Percentiles rank a stretch among this genome's conserved stretches.
Conservation (phyloP, 92 coral and sea anemone genomes). For the Blastomussa wellsi region DNA sequence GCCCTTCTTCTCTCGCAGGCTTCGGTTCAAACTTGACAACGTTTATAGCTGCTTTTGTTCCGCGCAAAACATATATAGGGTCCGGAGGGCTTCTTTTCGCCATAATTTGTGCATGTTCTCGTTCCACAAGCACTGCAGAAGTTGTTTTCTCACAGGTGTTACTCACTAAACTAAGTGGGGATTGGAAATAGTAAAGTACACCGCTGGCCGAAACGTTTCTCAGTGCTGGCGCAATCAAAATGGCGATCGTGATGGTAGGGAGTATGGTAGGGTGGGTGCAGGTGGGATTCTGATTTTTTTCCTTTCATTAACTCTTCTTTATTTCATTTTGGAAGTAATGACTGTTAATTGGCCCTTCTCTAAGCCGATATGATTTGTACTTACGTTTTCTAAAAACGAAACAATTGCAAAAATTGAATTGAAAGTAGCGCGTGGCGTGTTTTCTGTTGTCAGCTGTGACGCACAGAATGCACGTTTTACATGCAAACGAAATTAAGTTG, state of each 20-base stretch:
- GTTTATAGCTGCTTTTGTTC: constrained; percentile 71
- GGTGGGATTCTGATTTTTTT: neutral
- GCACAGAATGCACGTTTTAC: neutral
- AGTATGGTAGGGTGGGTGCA: neutral
- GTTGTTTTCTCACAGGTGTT: constrained; percentile 23
- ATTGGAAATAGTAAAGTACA: neutral
- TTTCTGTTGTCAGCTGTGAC: neutral
- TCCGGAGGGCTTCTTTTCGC: constrained; percentile 77
- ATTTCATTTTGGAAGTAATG: neutral
- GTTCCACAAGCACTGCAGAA: neutral
- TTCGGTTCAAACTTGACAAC: constrained; percentile 69
- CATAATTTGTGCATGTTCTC: constrained; percentile 25
- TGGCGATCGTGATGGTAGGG: constrained; percentile 2
- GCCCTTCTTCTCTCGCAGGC: constrained; percentile 50
- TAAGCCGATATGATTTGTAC: neutral
- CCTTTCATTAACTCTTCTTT: neutral
- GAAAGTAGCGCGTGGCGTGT: neutral
- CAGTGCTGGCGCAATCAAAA: constrained; percentile 10
- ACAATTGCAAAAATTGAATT: neutral
- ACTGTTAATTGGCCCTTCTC: neutral
- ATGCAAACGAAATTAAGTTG: neutral
- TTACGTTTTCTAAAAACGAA: neutral
- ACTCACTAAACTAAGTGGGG: neutral
- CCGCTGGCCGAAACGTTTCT: neutral
- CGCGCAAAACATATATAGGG: constrained; percentile 87